phyloP scores from a whole-genome alignment of 1,140 invertebrate species.

The Micrasema minimum region DNA sequence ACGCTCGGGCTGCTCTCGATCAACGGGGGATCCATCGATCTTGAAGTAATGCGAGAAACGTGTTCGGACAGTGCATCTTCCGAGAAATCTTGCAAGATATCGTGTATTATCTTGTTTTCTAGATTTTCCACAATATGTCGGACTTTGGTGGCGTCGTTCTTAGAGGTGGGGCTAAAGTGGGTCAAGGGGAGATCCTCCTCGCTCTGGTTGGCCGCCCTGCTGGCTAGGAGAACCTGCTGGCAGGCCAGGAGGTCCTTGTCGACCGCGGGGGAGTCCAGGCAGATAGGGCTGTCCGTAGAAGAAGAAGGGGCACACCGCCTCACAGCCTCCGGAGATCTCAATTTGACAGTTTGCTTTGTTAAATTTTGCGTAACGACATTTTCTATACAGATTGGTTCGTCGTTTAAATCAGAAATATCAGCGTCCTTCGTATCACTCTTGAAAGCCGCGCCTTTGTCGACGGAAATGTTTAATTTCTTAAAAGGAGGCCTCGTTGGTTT shows the following conservation, averaged over 20 bases:
- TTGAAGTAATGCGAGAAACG: neutral
- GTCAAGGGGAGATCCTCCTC: constrained; percentile 13
- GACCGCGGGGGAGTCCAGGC: constrained; percentile 17
- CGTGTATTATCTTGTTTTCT: neutral
- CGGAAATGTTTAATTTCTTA: constrained; percentile 19
- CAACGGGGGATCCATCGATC: neutral
- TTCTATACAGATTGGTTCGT: neutral
- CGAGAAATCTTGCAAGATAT: constrained; percentile 29
- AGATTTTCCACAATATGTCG: neutral
- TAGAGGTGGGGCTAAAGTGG: constrained; percentile 8
- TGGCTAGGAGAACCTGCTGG: neutral
- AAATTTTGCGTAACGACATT: constrained; percentile 2
- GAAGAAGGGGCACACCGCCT: neutral
- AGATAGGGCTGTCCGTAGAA: neutral
- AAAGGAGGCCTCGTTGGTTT: constrained; percentile 7
- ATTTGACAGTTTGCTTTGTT: neutral
- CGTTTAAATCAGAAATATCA: neutral
- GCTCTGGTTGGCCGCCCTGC: neutral
- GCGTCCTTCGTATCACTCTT: too few species aligned
- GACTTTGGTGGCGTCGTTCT: constrained; percentile 14
- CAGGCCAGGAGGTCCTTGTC: constrained; percentile 2
- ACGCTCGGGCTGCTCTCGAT: neutral
- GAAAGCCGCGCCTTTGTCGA: neutral
- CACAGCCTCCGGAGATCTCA: constrained; percentile 6
- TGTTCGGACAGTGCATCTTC: neutral